Base-by-base conservation (phyloP, 2,888 invertebrate species). In the Leptodirus hochenwartii region DNA sequence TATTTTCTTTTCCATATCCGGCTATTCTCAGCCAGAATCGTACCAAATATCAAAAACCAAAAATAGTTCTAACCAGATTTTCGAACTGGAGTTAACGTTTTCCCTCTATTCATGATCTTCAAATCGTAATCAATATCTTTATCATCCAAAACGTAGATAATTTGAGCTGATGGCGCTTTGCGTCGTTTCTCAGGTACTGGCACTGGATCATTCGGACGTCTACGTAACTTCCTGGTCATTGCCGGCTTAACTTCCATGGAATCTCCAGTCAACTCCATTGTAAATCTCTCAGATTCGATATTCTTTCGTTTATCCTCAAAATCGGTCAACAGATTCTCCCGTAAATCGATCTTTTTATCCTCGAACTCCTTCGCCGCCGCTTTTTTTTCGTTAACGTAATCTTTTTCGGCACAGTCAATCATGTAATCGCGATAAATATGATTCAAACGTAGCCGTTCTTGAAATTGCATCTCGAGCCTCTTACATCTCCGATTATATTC, bases 161-260 rank as follows among this genome's bases (percentile, higher is more conserved):
- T 66, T 45, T 84, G 81, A 15, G 85, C 82, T 25, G 74, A 70
- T 2, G 81, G 74, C 3, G 80, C 75, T 47, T 87, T 80, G 31
- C 91, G 63, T 2, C 91, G 70, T 54, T 91, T 90, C 45, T 84
- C 73, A 5, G 84, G 82, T 35, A 78, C 71, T 4, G 90, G 91
- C 23, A 84, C 66, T 0, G 93, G 93, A 53, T 93, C 93, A 53
- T 95, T 93, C 0, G 91, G 91, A 14, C 95, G 66, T 35, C 93
- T 64, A 4, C 95, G 62, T 15, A 95, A 59, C 54, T 93, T 95
- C 15, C 95, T 66, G 16, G 93, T 95, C 61, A 90, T 81, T n/a
- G 84, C 82, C 8, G 93, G 88, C 49, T 93, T 93, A n/a, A 82
- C 78, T 64, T 82, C 82, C 64, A 71, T 77, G 3, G 79, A 78